Base-by-base conservation (phyloP, 1,140 invertebrate species). In the Bursaphelenchus mucronatus region DNA sequence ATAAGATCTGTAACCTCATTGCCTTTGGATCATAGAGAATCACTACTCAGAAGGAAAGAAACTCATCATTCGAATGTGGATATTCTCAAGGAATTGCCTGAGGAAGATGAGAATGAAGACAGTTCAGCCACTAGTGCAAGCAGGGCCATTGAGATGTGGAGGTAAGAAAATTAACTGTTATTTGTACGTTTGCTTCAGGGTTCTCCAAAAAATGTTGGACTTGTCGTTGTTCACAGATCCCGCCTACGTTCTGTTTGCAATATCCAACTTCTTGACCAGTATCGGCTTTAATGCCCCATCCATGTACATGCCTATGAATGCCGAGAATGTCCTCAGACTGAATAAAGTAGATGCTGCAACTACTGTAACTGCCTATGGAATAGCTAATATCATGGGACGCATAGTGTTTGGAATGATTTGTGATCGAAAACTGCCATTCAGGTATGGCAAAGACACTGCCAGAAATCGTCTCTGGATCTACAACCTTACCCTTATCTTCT, bases 261-360 rank as follows among this genome's bases (percentile, higher is more conserved):
- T 92, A 41, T 95, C 92, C 30, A 97, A 97, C 82, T 94, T 97
- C 80, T 88, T 91, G 75, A 97, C 92, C 8, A 93, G 90, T 79
- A 90, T 97, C 71, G 94, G 94, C 43, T 97, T 94, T 85, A 93
- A 95, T 82, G 88, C 94, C 75, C 94, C 94, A 39, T 74, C 61
- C 90, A 94, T 83, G 85, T 95, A 68, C 91, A 89, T 82, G 86
- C 82, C 82, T 15, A 82, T 84, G 68, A 78, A 82, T 63, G 84
- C 82, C 8, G 64, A 75, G 30, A 65, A 72, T 43, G 74, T 70
- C 30, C 67, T 82, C 21, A 81, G 78, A 6, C 75, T 95, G 44
- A 87, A 88, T 9, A 82, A 83, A 39, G 86, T 86, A 3, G 84
- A 87, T 66, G 92, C 92, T 0, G 89, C 92, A 3, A 90, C 90